Conservation (phyloP, 2,113 vertebrate genomes). For the Halcyon senegalensis region DNA sequence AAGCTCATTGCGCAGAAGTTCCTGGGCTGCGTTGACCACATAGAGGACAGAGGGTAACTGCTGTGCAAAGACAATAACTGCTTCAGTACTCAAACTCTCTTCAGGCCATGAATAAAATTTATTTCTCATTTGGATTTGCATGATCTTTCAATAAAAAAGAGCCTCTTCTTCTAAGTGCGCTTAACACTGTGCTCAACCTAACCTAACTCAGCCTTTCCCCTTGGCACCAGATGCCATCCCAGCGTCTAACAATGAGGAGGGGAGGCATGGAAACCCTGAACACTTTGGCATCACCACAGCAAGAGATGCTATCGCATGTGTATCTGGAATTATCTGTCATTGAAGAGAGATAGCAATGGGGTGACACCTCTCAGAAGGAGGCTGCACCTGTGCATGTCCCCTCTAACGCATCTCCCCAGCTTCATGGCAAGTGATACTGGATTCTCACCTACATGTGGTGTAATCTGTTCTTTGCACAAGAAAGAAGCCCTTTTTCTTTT, state of each 20-base stretch:
- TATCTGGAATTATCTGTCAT: neutral
- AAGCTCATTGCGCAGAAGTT: accelerated
- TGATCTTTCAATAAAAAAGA: neutral
- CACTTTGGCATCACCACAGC: accelerated
- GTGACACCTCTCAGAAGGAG: neutral
- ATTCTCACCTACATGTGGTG: neutral
- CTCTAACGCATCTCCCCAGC: neutral
- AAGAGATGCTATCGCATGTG: too few species aligned
- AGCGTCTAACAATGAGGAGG: accelerated
- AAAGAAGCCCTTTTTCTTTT: neutral
- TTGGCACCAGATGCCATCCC: neutral
- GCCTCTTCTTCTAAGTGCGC: neutral
- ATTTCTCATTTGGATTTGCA: neutral
- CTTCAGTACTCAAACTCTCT: neutral
- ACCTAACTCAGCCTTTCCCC: neutral
- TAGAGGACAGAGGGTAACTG: neutral
- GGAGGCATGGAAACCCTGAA: neutral
- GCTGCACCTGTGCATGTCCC: neutral
- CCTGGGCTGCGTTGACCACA: neutral
- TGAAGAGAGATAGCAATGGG: neutral
- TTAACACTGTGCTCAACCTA: neutral
- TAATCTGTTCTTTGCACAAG: neutral
- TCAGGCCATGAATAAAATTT: neutral
- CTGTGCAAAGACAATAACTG: neutral
- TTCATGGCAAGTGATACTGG: neutral